A percentile compares a stretch with the other conserved stretches of the same genome.
These are phyloP conservation scores for Acanthurus leucopareius DNA, from an alignment of 2,797 vertebrate species.

Conservation along the genomic window DNA sequence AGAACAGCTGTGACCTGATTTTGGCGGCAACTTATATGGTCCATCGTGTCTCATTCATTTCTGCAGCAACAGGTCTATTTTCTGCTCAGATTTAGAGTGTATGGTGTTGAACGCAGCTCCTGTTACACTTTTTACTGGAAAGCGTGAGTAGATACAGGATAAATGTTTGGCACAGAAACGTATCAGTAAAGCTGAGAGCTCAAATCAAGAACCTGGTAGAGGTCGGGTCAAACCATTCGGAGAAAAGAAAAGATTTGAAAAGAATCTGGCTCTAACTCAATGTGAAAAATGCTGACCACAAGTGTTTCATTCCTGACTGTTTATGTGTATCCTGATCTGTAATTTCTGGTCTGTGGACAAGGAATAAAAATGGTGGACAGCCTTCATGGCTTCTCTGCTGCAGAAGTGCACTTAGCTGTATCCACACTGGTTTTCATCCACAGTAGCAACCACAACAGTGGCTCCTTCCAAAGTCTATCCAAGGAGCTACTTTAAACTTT, in stretches of 20 bases:
- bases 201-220: background rate
- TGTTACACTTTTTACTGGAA: background rate
- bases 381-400: constrained; percentile 24
- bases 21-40: background rate
- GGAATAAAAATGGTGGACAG: constrained; percentile 17
- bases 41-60: constrained; percentile 8
- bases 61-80: background rate
- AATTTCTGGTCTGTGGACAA: constrained; percentile 41
- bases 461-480: background rate
- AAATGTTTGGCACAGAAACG: background rate
- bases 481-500: background rate
- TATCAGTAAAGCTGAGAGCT: background rate
- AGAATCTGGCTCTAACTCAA: background rate
- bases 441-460: constrained; percentile 9
- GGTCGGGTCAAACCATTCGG: background rate
- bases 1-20: background rate
- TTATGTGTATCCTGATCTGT: constrained; percentile 24
- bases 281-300: constrained; percentile 19
- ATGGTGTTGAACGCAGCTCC: background rate
- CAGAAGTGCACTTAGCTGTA: constrained; percentile 12
- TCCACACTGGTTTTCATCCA: constrained; percentile 23
- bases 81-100: background rate
- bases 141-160: background rate
- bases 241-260: background rate
- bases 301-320: constrained; percentile 36